Evolutionary conservation across 2,888 invertebrate species (phyloP).

Genomic region (Lepetodrilus schrolli): DNA sequence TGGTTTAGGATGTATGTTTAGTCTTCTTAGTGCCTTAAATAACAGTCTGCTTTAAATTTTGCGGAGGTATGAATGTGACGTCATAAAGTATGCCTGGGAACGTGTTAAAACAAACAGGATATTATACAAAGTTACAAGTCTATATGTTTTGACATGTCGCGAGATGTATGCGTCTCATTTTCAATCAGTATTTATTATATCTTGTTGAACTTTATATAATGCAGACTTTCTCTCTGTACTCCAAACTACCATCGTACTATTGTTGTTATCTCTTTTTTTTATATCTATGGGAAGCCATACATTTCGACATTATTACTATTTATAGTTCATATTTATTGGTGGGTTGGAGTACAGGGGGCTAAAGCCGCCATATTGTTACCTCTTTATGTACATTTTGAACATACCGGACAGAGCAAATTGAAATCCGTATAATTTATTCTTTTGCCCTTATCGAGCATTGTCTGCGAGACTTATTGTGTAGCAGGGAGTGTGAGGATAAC

Average conservation of each 20-base stretch:
- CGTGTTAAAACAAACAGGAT: background rate
- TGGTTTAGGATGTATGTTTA: background rate
- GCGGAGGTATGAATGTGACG: constrained; percentile 1
- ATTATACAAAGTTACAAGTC: constrained; percentile 26
- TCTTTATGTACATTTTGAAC: constrained; percentile 24
- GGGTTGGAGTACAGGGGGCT: background rate
- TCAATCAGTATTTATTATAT: constrained; percentile 26
- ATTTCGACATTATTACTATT: constrained; percentile 26
- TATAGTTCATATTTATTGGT: constrained; percentile 25
- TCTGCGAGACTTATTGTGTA: background rate
- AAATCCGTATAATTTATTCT: constrained; percentile 24
- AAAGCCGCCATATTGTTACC: constrained; percentile 18
- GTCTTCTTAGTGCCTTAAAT: constrained; percentile 14
- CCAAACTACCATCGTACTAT: background rate
- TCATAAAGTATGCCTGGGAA: background rate
- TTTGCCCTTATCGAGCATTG: too few species aligned
- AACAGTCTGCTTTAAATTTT: constrained; percentile 4
- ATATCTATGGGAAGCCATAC: constrained; percentile 23
- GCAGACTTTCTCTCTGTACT: constrained; percentile 7
- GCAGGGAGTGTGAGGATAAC: background rate
- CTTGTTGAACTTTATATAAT: constrained; percentile 26
- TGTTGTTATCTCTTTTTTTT: constrained; percentile 19
- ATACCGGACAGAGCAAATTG: constrained; percentile 20
- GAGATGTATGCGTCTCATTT: constrained; percentile 25
- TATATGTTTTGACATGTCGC: constrained; percentile 20